Percentiles rank a stretch among this genome's conserved stretches.
These are phyloP conservation scores for Pachypanchax playfairii DNA, from an alignment of 2,113 vertebrate species.

Conservation along the genomic window DNA sequence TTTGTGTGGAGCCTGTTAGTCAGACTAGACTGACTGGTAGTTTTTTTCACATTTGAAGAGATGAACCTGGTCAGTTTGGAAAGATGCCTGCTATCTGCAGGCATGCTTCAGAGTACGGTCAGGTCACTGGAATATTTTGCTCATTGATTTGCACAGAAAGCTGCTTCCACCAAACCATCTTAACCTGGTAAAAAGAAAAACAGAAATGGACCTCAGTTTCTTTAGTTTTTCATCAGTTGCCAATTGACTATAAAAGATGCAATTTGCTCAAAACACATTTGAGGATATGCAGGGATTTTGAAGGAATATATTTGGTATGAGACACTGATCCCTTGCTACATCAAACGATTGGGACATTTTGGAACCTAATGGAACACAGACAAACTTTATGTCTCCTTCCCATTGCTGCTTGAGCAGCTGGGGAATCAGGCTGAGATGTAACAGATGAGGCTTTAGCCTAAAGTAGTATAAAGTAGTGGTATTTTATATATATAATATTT, in stretches of 20 bases:
- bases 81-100: constrained; percentile 21
- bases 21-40: background rate
- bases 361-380: too few relatives aligned
- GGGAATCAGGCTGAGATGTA: too few relatives aligned
- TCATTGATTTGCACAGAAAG: background rate
- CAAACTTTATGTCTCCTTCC: too few relatives aligned
- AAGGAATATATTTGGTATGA: too few relatives aligned
- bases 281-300: too few relatives aligned
- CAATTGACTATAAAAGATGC: background rate
- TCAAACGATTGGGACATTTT: too few relatives aligned
- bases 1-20: constrained; percentile 10
- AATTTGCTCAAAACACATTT: too few relatives aligned
- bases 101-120: constrained; percentile 18
- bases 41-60: constrained; percentile 1
- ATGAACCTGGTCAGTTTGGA: background rate
- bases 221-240: background rate
- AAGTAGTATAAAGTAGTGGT: too few relatives aligned
- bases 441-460: too few relatives aligned
- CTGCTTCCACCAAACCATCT: constrained; percentile 1
- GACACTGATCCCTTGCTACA: too few relatives aligned
- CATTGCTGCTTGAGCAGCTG: too few relatives aligned
- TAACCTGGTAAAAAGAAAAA: constrained; percentile 2
- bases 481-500: too few relatives aligned
- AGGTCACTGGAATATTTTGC: constrained; percentile 11
- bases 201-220: background rate